Base-by-base conservation (phyloP, 2,113 vertebrate genomes). In the Scortum barcoo region DNA sequence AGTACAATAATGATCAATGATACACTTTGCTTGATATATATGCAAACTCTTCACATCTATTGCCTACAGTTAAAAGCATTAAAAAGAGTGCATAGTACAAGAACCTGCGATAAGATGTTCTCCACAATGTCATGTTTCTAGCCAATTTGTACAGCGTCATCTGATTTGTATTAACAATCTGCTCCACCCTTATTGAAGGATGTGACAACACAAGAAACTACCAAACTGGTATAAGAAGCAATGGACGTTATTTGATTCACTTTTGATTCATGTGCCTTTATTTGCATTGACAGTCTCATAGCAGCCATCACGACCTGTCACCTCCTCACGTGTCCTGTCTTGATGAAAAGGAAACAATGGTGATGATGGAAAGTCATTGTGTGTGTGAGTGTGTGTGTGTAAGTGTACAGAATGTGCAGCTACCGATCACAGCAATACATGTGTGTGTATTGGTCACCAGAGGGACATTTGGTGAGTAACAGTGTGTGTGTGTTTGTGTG, bases 381-480 rank as follows among this genome's bases (percentile, higher is more conserved):
- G 78, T 83, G 76, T 65, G 40, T 70, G 78, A 79, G 76, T 66
- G 42, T 71, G 66, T 65, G 69, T 73, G 51, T 78, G 60, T 66
- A 28, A 28, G 40, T 66, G 66, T 46, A 44, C 28, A 58, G 28
- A 63, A 54, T 69, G 80, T 79, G 71, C 50, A n/a, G 62, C 71
- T 65, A 72, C 50, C 63, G 33, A 68, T 88, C 61, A 60, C 8
- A 6, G 24, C 58, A 75, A 69, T 61, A n/a, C n/a, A 57, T 67
- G 72, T 61, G 76, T 66, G 65, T 72, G 54, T 96, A 96, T 93
- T 96, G 96, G 96, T 96, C 96, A 97, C 97, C 96, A 96, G 95
- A 95, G 95, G 96, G 95, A 96, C 96, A 96, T 97, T 97, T 96
- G 95, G 94, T 94, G 94, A 94, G 94, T 94, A 96, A 95, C 95